These are phyloP conservation scores for Formica aserva DNA, from an alignment of 2,888 invertebrate species.

Conservation along the genomic window DNA sequence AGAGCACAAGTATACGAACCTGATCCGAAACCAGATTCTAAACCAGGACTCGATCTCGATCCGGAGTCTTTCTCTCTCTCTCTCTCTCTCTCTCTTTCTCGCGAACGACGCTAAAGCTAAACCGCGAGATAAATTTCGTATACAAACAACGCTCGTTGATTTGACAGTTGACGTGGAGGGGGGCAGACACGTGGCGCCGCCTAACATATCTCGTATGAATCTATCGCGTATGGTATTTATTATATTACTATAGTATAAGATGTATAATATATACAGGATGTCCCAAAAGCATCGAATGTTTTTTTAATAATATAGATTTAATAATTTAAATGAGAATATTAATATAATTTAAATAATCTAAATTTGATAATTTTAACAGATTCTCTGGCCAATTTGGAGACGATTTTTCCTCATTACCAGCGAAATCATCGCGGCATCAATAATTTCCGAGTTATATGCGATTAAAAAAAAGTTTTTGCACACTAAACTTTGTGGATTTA, in stretches of 20 bases:
- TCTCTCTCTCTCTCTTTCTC: not conserved
- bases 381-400: no score
- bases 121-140: conserved; percentile 79
- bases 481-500: no score
- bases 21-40: conserved; percentile 35
- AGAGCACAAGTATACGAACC: conserved; percentile 65
- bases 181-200: conserved; percentile 52
- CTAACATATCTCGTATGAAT: not conserved
- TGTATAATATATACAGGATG: not conserved
- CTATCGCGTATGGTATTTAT: not conserved
- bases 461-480: no score
- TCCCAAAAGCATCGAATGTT: not conserved
- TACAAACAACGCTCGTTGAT: conserved; percentile 81
- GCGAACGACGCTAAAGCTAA: conserved; percentile 64
- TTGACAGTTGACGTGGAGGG: conserved; percentile 77
- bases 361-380: no score
- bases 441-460: no score
- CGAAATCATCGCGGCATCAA: no score
- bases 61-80: conserved; percentile 22
- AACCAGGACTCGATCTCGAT: conserved; percentile 26
- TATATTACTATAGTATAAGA: not conserved
- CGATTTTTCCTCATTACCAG: no score
- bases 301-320: no score
- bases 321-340: no score
- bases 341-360: no score